These are phyloP conservation scores for Drosophila lacicola DNA, from an alignment of 2,888 invertebrate genomes.

Conservation along the genomic window DNA sequence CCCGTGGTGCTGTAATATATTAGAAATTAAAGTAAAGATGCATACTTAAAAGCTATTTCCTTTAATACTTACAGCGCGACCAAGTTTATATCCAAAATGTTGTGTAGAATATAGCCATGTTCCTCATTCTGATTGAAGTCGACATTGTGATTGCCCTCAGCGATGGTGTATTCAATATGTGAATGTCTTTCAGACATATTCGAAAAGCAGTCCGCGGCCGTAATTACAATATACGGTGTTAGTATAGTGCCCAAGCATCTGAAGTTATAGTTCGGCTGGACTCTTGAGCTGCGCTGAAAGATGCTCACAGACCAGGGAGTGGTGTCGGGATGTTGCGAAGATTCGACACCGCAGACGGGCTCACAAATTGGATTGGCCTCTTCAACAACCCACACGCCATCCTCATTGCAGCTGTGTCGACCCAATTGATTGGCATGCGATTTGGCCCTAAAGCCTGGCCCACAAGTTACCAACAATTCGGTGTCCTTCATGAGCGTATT, in stretches of 20 bases:
- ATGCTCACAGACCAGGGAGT: conserved; percentile 73
- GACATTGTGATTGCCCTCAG: conserved; percentile 19
- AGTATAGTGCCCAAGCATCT: conserved; percentile 34
- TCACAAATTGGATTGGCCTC: conserved; percentile 59
- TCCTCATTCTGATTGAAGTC: conserved; percentile 18
- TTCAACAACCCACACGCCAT: conserved; percentile 68
- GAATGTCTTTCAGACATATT: rapidly evolving
- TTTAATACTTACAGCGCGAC: conserved; percentile 36
- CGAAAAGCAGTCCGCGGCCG: conserved; percentile 16
- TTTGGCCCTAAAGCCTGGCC: conserved; percentile 32
- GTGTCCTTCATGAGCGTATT: conserved; percentile 4
- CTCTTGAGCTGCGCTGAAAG: conserved; percentile 1
- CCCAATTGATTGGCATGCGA: not conserved
- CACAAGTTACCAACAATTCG: conserved; percentile 43
- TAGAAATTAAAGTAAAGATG: not conserved
- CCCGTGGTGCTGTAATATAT: not conserved
- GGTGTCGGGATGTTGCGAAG: conserved; percentile 33
- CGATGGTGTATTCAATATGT: conserved; percentile 20
- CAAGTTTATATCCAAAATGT: conserved; percentile 42
- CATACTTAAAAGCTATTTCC: not conserved
- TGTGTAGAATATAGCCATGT: conserved; percentile 42
- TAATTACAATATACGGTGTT: conserved; percentile 29
- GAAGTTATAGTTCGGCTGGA: not conserved
- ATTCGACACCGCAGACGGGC: conserved; percentile 68
- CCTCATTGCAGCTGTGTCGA: conserved; percentile 47